Evolutionary conservation across 2,888 invertebrate species (phyloP).

Genomic region (Microctonus brassicae): DNA sequence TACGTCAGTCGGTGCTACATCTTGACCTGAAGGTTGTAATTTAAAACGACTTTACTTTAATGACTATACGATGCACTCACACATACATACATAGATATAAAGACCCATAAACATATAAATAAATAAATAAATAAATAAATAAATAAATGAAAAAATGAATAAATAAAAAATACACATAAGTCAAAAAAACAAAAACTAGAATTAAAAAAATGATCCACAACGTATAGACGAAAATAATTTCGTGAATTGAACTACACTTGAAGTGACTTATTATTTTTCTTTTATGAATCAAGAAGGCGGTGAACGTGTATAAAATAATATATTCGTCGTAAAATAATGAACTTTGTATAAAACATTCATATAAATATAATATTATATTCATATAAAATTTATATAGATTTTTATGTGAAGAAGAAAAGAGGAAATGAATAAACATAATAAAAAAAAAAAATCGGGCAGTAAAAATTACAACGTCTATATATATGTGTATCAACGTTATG

Average conservation of each 20-base stretch:
- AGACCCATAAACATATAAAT: neutral
- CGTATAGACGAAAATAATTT: slow-evolving; percentile 54
- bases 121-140: neutral
- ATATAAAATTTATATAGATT: neutral
- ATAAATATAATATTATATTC: neutral
- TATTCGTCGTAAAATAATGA: slow-evolving; percentile 55
- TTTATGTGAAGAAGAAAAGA: neutral
- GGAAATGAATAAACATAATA: neutral
- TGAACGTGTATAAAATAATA: slow-evolving; percentile 7
- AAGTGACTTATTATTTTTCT: slow-evolving; percentile 55
- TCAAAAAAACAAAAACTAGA: neutral
- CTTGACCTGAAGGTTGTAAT: slow-evolving; percentile 46
- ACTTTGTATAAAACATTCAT: slow-evolving; percentile 55
- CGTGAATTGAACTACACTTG: slow-evolving; percentile 67
- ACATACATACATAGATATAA: slow-evolving; percentile 16
- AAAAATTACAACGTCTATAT: slow-evolving; percentile 6
- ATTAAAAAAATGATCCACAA: neutral
- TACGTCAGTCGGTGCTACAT: slow-evolving; percentile 43
- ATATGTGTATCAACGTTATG: neutral
- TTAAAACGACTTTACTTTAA: slow-evolving; percentile 53
- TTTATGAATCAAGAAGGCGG: slow-evolving; percentile 57
- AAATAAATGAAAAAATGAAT: too few species aligned
- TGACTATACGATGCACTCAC: slow-evolving; percentile 39
- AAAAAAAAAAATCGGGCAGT: neutral
- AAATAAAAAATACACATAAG: neutral